Evolutionary conservation across 2,888 invertebrate genomes (phyloP), one percentile per base, ranked within the genome.

Genomic region (Drosophila ochracea): DNA sequence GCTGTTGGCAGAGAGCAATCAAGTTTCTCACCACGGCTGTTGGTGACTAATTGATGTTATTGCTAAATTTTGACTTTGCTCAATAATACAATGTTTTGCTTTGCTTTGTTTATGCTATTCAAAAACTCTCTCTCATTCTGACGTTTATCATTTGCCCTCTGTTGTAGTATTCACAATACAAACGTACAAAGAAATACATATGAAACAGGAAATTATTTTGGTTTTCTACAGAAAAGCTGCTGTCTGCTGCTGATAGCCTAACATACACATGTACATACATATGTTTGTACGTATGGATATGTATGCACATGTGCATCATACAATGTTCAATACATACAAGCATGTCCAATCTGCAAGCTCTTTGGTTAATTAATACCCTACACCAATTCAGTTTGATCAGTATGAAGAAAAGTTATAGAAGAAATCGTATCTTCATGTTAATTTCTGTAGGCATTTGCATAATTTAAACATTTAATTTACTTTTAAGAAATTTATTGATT

Each of bases 131-230:
- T 50, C 41, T 43, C 7, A 39, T 47, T 25, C 47, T 25, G 2
- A 37, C 35, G 33, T 41, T 43, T 43, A 28, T 28, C 2, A 28
- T 11, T 49, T 60, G 28, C 76, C 21, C 59, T 53, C 60, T 59
- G 35, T 53, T 62, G 47, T 50, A 33, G 28, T n/a, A 28, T 21
- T 47, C n/a, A 28, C n/a, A 57, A 53, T 54, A 21, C 7, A 31
- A 19, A 25, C 21, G 11, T 19, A 55, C 37, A 55, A 39, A 57
- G 28, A 57, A 19, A 28, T 37, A 7, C 9, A 10, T 28, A 39
- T 35, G 33, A 85, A 89, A 73, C 89, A 83, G 86, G 83, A 89
- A 83, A 89, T 76, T 71, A 76, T 80, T 83, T 83, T 83, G 53
- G 71, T 64, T 85, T 83, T 76, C 76, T 80, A 80, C 61, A 58